Evolutionary conservation across 2,888 invertebrate genomes (phyloP).

Genomic region (Cheiracanthium punctorium): DNA sequence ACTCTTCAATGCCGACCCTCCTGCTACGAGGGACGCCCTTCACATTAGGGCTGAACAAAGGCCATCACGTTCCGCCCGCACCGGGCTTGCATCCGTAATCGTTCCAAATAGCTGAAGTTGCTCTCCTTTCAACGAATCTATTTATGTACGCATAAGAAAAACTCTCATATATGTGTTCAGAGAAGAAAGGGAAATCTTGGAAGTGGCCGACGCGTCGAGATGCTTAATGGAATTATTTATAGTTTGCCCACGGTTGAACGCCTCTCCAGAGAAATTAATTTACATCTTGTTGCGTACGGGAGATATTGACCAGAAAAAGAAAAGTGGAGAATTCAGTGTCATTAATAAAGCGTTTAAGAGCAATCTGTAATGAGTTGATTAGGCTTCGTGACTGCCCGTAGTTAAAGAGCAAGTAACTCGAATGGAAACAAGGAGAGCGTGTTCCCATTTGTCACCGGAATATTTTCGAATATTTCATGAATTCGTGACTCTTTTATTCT

Average conservation of each 20-base stretch:
- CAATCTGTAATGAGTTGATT: constrained; percentile 16
- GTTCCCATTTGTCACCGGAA: constrained; percentile 57
- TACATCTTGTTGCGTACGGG: constrained; percentile 59
- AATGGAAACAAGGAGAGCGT: constrained; percentile 49
- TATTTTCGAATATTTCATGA: constrained; percentile 54
- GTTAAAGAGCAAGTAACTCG: constrained; percentile 43
- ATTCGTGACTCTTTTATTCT: constrained; percentile 56
- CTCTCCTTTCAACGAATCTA: constrained; percentile 40
- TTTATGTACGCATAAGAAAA: constrained; percentile 51
- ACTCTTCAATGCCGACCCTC: background rate
- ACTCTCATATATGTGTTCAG: constrained; percentile 27
- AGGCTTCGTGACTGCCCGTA: constrained; percentile 43
- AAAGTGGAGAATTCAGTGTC: constrained; percentile 30
- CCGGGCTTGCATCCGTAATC: constrained; percentile 34
- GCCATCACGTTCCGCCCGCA: constrained; percentile 32
- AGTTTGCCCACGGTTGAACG: constrained; percentile 27
- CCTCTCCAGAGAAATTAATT: constrained; percentile 49
- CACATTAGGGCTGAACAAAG: constrained; percentile 9
- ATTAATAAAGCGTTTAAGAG: constrained; percentile 65
- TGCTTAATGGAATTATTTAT: constrained; percentile 68
- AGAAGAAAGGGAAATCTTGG: constrained; percentile 21
- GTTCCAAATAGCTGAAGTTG: constrained; percentile 33
- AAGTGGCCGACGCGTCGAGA: constrained; percentile 38
- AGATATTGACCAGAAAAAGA: constrained; percentile 48
- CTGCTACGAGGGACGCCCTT: background rate